Conservation (phyloP, 2,888 invertebrate species). For the Parasteatoda lunata region DNA sequence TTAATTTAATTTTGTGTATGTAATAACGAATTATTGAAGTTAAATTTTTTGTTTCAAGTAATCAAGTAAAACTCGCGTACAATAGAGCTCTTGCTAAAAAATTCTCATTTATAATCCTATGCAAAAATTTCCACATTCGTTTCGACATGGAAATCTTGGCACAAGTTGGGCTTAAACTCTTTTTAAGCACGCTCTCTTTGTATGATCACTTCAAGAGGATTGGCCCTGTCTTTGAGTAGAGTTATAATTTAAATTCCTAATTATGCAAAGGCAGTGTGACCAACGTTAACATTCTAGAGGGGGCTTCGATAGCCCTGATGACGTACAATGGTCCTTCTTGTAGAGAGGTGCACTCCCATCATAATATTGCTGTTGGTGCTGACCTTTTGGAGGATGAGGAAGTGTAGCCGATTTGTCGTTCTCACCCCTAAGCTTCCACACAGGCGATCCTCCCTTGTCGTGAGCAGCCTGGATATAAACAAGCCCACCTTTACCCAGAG, state of each 20-base stretch:
- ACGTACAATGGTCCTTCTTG: slow-evolving; percentile 66
- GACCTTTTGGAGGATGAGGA: slow-evolving; percentile 50
- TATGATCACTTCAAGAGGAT: too few relatives aligned
- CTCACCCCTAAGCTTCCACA: slow-evolving; percentile 96
- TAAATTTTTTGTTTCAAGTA: too few relatives aligned
- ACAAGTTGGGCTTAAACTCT: background rate
- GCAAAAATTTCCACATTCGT: too few relatives aligned
- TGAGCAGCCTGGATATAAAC: slow-evolving; percentile 86
- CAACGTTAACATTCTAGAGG: slow-evolving; percentile 62
- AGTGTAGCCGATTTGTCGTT: slow-evolving; percentile 76
- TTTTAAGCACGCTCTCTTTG: too few relatives aligned
- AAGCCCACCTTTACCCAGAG: slow-evolving; percentile 65
- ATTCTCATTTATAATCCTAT: too few relatives aligned
- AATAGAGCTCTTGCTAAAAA: too few relatives aligned
- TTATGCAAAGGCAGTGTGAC: slow-evolving; percentile 59
- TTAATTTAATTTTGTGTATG: too few relatives aligned
- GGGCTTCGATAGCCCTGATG: slow-evolving; percentile 65
- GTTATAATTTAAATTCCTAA: slow-evolving; percentile 35
- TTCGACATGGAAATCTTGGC: background rate
- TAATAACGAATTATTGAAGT: too few relatives aligned
- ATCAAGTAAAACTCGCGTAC: too few relatives aligned
- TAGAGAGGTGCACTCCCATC: slow-evolving; percentile 48
- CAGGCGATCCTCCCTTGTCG: slow-evolving; percentile 85
- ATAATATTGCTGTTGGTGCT: slow-evolving; percentile 65
- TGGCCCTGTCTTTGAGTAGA: slow-evolving; percentile 27